Conservation (phyloP, 2,113 vertebrate genomes). For the Melospiza melodia region DNA sequence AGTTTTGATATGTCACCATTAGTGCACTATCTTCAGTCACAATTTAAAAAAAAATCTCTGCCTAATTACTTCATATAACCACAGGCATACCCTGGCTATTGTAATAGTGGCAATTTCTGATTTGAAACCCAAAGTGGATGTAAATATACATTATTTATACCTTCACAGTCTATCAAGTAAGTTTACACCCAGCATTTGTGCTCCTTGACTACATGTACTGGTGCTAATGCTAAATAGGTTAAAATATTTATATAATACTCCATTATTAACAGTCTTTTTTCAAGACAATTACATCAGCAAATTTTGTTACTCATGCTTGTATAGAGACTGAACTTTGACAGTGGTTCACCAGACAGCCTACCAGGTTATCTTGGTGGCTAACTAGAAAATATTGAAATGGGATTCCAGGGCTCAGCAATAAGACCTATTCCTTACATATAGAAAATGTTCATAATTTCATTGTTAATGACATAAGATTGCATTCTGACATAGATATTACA, state of each 20-base stretch:
- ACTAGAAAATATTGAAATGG: neutral
- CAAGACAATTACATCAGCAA: neutral
- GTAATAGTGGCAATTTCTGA: neutral
- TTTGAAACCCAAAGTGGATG: neutral
- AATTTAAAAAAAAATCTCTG: neutral
- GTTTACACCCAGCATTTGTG: neutral
- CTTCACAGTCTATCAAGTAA: neutral
- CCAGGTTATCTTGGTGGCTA: neutral
- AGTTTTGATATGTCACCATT: neutral
- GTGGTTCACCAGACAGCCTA: neutral
- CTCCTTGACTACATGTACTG: neutral
- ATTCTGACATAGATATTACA: neutral
- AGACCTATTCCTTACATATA: neutral
- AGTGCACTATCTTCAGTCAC: neutral
- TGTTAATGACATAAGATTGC: neutral
- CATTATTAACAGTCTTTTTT: neutral
- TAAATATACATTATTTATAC: constrained; percentile 11
- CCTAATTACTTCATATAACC: neutral
- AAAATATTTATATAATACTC: constrained; percentile 33
- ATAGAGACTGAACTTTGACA: neutral
- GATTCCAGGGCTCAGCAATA: neutral
- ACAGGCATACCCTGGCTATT: neutral
- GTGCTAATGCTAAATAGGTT: neutral
- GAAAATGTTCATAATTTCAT: neutral
- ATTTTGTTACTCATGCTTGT: neutral